Percentiles rank a stretch among this genome's conserved stretches.
These are phyloP conservation scores for Lycaon pictus DNA, from an alignment of 2,113 vertebrate genomes.

Conservation along the genomic window DNA sequence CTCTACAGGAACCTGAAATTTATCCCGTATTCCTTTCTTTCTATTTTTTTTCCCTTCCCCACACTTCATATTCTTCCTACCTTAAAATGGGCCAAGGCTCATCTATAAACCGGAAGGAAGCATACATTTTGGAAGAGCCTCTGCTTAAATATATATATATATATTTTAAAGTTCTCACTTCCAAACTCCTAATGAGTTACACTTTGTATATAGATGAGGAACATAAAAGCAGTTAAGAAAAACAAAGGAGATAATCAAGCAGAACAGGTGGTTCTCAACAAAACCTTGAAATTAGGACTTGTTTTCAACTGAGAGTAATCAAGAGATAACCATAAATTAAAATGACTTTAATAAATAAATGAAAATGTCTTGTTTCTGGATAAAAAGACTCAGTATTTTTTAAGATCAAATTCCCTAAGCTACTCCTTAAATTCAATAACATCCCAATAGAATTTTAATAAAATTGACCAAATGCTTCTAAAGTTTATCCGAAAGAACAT, in stretches of 20 bases:
- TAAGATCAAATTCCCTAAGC: conserved; percentile 47
- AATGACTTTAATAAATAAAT: conserved; percentile 64
- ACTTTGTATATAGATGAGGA: conserved; percentile 19
- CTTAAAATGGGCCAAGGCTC: too few species aligned
- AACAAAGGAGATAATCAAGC: conserved; percentile 70
- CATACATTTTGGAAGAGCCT: neutral
- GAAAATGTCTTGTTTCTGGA: conserved; percentile 38
- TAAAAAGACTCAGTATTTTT: conserved; percentile 51
- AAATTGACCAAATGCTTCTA: conserved; percentile 30
- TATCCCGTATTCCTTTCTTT: neutral
- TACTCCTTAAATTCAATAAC: conserved; percentile 32
- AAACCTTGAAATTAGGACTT: conserved; percentile 70
- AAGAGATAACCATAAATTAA: conserved; percentile 71
- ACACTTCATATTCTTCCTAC: neutral
- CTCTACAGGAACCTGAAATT: neutral
- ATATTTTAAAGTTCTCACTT: conserved; percentile 59
- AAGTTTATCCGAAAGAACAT: conserved; percentile 53
- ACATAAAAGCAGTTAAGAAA: conserved; percentile 56
- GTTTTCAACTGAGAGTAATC: conserved; percentile 58
- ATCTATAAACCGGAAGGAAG: neutral
- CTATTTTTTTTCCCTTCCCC: neutral
- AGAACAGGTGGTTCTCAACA: conserved; percentile 69
- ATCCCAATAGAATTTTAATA: conserved; percentile 32
- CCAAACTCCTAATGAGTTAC: conserved; percentile 56
- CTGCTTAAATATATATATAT: neutral